phyloP scores from a whole-genome alignment of 2,797 vertebrate species.

The Scomberomorus guttatus region DNA sequence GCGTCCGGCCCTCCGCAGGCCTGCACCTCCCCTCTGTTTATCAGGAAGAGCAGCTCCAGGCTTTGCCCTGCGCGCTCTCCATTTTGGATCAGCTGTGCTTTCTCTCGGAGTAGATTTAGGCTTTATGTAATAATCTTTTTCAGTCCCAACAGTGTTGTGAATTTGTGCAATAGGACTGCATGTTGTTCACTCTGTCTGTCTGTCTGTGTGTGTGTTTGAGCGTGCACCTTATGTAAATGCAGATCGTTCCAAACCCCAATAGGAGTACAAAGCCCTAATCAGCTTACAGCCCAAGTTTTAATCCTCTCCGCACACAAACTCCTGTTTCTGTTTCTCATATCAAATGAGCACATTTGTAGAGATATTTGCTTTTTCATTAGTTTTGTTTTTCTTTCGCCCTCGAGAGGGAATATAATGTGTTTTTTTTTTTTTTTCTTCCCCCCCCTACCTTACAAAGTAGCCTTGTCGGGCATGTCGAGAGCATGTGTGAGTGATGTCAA shows the following conservation, averaged over 20 bases:
- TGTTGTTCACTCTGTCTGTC: slow-evolving; percentile 19
- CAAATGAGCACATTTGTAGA: slow-evolving; percentile 75
- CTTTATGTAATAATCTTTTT: slow-evolving; percentile 77
- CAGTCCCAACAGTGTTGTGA: slow-evolving; percentile 52
- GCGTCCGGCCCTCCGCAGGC: slow-evolving; percentile 37
- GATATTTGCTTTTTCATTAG: slow-evolving; percentile 74
- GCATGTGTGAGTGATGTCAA: slow-evolving; percentile 24
- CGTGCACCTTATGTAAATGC: slow-evolving; percentile 79
- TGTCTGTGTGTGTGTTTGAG: slow-evolving; percentile 24
- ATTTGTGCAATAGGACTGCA: slow-evolving; percentile 50
- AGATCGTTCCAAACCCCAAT: slow-evolving; percentile 76
- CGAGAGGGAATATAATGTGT: slow-evolving; percentile 44
- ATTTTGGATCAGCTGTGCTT: slow-evolving; percentile 71
- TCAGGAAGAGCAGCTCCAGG: slow-evolving; percentile 61
- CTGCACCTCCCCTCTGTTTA: slow-evolving; percentile 58
- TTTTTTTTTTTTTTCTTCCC: too few species aligned
- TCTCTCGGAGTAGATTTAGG: slow-evolving; percentile 71
- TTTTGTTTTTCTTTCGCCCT: slow-evolving; percentile 44
- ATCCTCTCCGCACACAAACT: slow-evolving; percentile 78
- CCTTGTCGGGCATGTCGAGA: slow-evolving; percentile 16
- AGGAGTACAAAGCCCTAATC: slow-evolving; percentile 82
- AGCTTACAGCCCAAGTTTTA: slow-evolving; percentile 82
- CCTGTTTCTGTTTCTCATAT: slow-evolving; percentile 77
- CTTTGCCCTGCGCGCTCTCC: slow-evolving; percentile 53
- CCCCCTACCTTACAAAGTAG: slow-evolving; percentile 16